These are phyloP conservation scores for Tychaedon coryphoeus DNA, from an alignment of 2,113 vertebrate genomes.

Conservation along the genomic window DNA sequence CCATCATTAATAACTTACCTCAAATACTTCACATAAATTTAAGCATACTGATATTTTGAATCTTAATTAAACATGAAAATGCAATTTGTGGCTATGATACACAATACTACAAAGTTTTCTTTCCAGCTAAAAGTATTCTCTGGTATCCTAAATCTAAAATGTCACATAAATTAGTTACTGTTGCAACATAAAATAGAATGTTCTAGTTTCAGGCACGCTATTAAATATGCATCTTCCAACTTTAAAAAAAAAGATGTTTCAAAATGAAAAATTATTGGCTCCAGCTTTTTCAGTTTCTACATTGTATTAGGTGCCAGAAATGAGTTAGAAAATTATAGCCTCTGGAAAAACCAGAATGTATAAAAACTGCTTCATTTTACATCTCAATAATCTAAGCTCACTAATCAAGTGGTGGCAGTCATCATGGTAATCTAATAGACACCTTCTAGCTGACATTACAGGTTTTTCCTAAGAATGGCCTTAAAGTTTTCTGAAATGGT, in stretches of 20 bases:
- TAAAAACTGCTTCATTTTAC: conserved; percentile 61
- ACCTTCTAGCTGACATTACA: background rate
- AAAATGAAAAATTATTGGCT: conserved; percentile 51
- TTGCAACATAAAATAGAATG: conserved; percentile 26
- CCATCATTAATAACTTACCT: background rate
- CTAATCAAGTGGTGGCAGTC: conserved; percentile 18
- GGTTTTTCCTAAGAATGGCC: background rate
- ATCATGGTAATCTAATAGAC: background rate
- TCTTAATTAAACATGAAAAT: background rate
- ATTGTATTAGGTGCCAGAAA: conserved; percentile 37
- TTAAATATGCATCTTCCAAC: conserved; percentile 52
- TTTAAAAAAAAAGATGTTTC: conserved; percentile 26
- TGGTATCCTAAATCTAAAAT: conserved; percentile 17
- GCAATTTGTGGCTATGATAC: background rate
- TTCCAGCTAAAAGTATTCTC: background rate
- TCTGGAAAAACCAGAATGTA: conserved; percentile 34
- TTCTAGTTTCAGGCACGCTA: conserved; percentile 23
- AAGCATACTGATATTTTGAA: background rate
- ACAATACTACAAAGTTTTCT: background rate
- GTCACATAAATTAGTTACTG: conserved; percentile 37
- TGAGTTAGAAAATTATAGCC: conserved; percentile 42
- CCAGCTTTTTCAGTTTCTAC: conserved; percentile 40
- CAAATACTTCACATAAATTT: background rate
- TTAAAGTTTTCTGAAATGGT: background rate
- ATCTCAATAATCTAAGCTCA: conserved; percentile 13